A percentile compares a stretch with the other conserved stretches of the same genome.
Conservation (phyloP, 2,888 invertebrate genomes). For the Pachliopta kotzebuea region DNA sequence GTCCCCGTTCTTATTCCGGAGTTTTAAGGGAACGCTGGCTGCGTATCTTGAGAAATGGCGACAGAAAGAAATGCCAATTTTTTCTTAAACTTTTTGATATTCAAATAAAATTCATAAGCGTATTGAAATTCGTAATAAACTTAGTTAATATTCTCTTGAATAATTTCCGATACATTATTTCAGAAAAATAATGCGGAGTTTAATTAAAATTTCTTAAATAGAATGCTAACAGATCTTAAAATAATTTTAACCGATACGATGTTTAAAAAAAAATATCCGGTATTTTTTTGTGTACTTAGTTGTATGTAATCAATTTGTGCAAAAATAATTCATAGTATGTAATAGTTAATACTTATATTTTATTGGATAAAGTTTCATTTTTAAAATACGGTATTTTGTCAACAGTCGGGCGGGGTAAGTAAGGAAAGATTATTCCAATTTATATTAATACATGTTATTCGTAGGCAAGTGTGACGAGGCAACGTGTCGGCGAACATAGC, state of each 20-base stretch:
- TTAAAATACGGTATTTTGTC: conserved; percentile 39
- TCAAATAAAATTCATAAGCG: conserved; percentile 1
- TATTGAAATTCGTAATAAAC: not conserved
- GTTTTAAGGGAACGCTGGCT: conserved; percentile 55
- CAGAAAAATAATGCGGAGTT: too few species aligned
- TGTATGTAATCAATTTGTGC: not conserved
- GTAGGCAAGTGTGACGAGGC: conserved; percentile 47
- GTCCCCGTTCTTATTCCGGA: conserved; percentile 64
- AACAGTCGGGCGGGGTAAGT: conserved; percentile 48
- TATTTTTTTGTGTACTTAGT: too few species aligned
- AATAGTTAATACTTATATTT: too few species aligned
- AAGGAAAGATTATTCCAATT: conserved; percentile 60
- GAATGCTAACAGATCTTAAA: too few species aligned
- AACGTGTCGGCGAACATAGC: conserved; percentile 29
- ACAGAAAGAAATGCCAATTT: conserved; percentile 56
- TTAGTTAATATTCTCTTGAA: not conserved
- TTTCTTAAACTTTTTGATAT: conserved; percentile 41
- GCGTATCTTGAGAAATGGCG: conserved; percentile 61
- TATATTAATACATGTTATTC: conserved; percentile 64
- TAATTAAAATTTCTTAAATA: too few species aligned
- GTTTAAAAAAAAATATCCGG: too few species aligned
- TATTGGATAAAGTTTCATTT: conserved; percentile 19
- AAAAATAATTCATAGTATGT: not conserved
- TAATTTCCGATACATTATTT: not conserved
- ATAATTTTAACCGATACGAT: too few species aligned